phyloP scores from a whole-genome alignment of 2,113 vertebrate species.

The Natator depressus region DNA sequence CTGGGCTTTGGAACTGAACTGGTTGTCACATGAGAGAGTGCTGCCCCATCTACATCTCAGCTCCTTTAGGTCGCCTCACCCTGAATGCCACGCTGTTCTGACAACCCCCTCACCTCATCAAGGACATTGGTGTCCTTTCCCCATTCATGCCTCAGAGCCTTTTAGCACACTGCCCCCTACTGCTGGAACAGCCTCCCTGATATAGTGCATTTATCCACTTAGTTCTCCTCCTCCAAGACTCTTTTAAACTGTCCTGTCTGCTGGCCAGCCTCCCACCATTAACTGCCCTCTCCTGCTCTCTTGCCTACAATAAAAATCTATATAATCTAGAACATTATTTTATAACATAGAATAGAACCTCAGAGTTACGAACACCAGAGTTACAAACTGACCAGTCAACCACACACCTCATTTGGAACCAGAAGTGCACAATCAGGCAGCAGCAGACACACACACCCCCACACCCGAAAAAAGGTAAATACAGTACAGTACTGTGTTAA shows the following conservation, averaged over 20 bases:
- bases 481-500: too few relatives aligned
- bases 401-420: too few relatives aligned
- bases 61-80: background rate
- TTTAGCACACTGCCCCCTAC: fast-evolving
- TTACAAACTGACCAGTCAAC: too few relatives aligned
- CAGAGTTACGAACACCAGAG: too few relatives aligned
- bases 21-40: background rate
- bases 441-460: too few relatives aligned
- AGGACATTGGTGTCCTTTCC: background rate
- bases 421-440: too few relatives aligned
- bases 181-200: fast-evolving
- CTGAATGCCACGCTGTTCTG: background rate
- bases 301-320: constrained; percentile 46
- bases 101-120: background rate
- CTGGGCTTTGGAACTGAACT: background rate
- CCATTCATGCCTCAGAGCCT: background rate
- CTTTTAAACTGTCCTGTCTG: background rate
- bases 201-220: background rate
- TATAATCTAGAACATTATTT: constrained; percentile 70
- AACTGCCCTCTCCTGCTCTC: constrained; percentile 60
- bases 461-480: too few relatives aligned
- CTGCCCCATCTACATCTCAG: background rate
- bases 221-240: background rate
- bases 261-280: background rate
- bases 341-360: constrained; percentile 44